Conservation (phyloP, 1,140 invertebrate species). For the Drosophila lacteicornis region DNA sequence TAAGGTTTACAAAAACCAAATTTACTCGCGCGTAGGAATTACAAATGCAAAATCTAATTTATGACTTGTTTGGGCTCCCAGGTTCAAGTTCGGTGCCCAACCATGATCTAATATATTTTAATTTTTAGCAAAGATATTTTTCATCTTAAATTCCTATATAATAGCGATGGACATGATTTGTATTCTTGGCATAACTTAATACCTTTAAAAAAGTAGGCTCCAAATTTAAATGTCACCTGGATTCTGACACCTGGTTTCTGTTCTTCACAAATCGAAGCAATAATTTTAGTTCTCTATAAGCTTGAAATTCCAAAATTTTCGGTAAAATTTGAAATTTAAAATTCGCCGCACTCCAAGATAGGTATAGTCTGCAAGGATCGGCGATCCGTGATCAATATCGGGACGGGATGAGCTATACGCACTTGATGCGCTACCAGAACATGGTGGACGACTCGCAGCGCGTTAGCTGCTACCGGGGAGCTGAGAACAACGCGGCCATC, state of each 20-base stretch:
- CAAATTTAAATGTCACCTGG: background rate
- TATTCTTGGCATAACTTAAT: no score
- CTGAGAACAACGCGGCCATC: background rate
- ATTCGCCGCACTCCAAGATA: background rate
- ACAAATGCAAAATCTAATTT: no score
- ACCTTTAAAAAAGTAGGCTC: background rate
- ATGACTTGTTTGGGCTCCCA: no score
- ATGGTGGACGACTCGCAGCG: conserved; percentile 48
- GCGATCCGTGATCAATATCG: background rate
- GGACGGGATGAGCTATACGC: conserved; percentile 41
- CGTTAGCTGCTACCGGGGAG: conserved; percentile 50
- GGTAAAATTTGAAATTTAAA: background rate
- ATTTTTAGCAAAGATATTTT: no score
- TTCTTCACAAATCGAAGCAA: background rate
- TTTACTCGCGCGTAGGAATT: no score
- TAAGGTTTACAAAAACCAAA: no score
- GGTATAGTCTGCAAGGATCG: background rate
- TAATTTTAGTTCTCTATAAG: no score
- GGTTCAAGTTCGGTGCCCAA: no score
- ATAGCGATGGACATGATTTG: no score
- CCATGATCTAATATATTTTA: no score
- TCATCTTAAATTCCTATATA: no score
- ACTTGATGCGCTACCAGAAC: conserved; percentile 32
- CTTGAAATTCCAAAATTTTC: background rate
- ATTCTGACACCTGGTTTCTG: background rate